These are phyloP conservation scores for Drosophila kurseongensis DNA, from an alignment of 1,140 invertebrate genomes.

Conservation along the genomic window DNA sequence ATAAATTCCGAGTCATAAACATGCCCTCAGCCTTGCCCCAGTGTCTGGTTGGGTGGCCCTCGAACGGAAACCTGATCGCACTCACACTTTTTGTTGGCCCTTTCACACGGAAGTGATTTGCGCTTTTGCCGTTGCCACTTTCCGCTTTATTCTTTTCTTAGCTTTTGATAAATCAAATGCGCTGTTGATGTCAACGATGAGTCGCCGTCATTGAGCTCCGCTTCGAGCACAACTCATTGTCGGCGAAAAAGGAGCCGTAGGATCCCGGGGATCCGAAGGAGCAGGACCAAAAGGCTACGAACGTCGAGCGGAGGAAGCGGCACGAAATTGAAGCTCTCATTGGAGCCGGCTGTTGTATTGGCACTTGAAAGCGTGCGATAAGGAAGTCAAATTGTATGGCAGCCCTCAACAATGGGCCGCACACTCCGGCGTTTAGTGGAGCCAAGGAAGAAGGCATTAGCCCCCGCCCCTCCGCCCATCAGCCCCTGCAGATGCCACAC, in stretches of 20 bases:
- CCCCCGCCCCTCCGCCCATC: slow-evolving; percentile 3
- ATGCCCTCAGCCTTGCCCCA: slow-evolving; percentile 32
- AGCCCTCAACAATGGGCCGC: slow-evolving; percentile 66
- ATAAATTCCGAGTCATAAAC: slow-evolving; percentile 61
- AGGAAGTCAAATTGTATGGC: slow-evolving; percentile 78
- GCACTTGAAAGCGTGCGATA: slow-evolving; percentile 66
- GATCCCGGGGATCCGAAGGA: slow-evolving; percentile 4
- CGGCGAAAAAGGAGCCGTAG: slow-evolving; percentile 28
- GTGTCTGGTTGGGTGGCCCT: slow-evolving; percentile 36
- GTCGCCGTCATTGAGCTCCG: slow-evolving; percentile 51
- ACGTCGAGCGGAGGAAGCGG: slow-evolving; percentile 15
- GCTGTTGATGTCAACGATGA: slow-evolving; percentile 51
- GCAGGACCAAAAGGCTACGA: not conserved
- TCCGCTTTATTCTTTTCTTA: slow-evolving; percentile 55
- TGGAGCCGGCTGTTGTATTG: slow-evolving; percentile 42
- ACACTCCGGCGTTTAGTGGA: slow-evolving; percentile 62
- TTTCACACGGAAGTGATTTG: slow-evolving; percentile 72
- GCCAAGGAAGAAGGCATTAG: slow-evolving; percentile 13
- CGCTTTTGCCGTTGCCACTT: slow-evolving; percentile 66
- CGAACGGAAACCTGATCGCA: slow-evolving; percentile 51
- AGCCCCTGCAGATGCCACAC: not conserved
- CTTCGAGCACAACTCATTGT: slow-evolving; percentile 71
- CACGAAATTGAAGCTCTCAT: slow-evolving; percentile 75
- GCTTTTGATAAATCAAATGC: slow-evolving; percentile 71
- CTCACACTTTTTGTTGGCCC: slow-evolving; percentile 36